Percentiles rank a stretch among this genome's conserved stretches.
phyloP scores from a whole-genome alignment of 2,888 invertebrate species.

The Orgyia antiqua region DNA sequence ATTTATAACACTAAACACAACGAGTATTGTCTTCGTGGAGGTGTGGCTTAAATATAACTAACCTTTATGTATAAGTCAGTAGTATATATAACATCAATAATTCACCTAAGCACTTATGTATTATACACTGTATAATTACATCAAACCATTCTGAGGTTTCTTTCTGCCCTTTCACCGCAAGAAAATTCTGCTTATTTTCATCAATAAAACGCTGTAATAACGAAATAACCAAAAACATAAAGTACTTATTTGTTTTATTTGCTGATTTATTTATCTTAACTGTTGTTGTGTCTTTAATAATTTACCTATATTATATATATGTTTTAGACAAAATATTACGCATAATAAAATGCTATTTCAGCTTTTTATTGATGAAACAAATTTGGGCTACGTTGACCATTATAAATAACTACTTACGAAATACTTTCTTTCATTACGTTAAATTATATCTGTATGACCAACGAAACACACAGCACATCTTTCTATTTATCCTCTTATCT shows the following conservation, averaged over 20 bases:
- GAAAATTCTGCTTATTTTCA: constrained; percentile 8
- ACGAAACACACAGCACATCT: neutral
- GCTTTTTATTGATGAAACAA: neutral
- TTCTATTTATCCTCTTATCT: neutral
- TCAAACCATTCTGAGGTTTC: constrained; percentile 7
- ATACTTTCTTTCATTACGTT: too few relatives aligned
- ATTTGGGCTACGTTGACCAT: neutral
- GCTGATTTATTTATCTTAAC: too few relatives aligned
- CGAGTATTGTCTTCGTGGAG: constrained; percentile 16
- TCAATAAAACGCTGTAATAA: constrained; percentile 8
- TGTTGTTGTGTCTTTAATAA: too few relatives aligned
- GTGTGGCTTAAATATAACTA: constrained; percentile 17
- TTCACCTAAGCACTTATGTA: constrained; percentile 19
- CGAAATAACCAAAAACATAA: constrained; percentile 7
- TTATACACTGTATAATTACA: constrained; percentile 27
- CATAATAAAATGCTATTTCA: neutral
- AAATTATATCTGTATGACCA: too few relatives aligned
- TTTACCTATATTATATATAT: too few relatives aligned
- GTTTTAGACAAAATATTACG: neutral
- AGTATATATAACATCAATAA: constrained; percentile 18
- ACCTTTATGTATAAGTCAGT: constrained; percentile 14
- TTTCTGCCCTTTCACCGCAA: neutral
- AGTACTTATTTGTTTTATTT: too few relatives aligned
- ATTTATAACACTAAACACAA: neutral
- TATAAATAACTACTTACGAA: too few relatives aligned